These are phyloP conservation scores for Cochlearius cochlearius DNA, from an alignment of 2,113 vertebrate genomes.

Conservation along the genomic window DNA sequence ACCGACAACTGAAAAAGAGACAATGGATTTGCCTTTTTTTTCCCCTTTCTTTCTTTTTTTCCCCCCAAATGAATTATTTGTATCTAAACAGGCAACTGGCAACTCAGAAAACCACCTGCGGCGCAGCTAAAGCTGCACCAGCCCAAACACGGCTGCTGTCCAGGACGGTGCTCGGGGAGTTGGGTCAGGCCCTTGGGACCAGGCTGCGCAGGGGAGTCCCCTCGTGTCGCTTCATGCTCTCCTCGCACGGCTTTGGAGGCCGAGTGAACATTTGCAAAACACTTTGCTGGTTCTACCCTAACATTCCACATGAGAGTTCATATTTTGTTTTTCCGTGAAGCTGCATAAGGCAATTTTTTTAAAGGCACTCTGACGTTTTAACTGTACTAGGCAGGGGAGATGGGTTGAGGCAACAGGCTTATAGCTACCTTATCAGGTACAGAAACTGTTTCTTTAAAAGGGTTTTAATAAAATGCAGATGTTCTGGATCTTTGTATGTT, in stretches of 20 bases:
- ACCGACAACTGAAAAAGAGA: not conserved
- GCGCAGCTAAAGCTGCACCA: not conserved
- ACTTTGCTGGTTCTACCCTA: not conserved
- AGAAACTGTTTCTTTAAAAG: not conserved
- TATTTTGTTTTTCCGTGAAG: not conserved
- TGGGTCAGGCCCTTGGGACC: not conserved
- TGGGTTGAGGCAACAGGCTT: not conserved
- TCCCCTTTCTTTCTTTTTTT: not conserved
- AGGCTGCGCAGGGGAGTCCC: not conserved
- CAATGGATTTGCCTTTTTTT: not conserved
- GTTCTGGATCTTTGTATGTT: not conserved
- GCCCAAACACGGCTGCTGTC: not conserved
- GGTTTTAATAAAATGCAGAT: not conserved
- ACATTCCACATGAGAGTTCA: not conserved
- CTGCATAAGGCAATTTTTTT: not conserved
- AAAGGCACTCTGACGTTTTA: not conserved
- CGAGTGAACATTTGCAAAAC: not conserved
- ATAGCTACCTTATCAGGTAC: not conserved
- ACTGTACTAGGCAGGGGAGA: not conserved
- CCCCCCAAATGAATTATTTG: not conserved
- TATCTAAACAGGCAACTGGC: not conserved
- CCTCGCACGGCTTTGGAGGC: not conserved
- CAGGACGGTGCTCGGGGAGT: not conserved
- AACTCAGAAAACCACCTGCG: not conserved
- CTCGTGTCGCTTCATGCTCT: accelerated